These are phyloP conservation scores for Thaumetopoea pityocampa DNA, from an alignment of 1,140 invertebrate species.

Conservation along the genomic window DNA sequence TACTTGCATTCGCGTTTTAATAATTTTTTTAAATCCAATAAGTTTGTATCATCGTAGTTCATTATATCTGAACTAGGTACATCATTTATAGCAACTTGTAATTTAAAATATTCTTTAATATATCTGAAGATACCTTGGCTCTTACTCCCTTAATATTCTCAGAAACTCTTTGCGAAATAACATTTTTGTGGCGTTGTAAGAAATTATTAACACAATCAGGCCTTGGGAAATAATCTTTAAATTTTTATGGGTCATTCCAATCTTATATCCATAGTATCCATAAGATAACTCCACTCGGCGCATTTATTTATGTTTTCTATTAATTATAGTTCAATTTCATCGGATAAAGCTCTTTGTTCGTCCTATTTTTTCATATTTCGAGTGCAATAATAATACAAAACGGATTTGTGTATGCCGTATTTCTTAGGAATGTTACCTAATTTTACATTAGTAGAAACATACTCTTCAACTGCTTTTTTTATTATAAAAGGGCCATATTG, in stretches of 20 bases:
- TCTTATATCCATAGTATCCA: conserved; percentile 8
- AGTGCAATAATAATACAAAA: too few relatives aligned
- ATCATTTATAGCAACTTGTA: background rate
- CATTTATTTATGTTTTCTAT: too few relatives aligned
- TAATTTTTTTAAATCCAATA: background rate
- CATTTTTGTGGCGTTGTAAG: conserved; percentile 29
- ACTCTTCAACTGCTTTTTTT: too few relatives aligned
- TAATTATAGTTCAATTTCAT: background rate
- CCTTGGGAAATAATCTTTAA: conserved; percentile 38
- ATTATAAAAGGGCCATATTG: too few relatives aligned
- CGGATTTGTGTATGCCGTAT: too few relatives aligned
- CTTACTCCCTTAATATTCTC: background rate
- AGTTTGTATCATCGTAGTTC: conserved; percentile 1
- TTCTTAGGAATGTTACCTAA: too few relatives aligned
- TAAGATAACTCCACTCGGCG: background rate
- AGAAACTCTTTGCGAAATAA: background rate
- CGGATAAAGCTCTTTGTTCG: conserved; percentile 3
- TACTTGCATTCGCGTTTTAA: background rate
- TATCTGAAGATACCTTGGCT: conserved; percentile 3
- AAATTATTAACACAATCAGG: conserved; percentile 28
- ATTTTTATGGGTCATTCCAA: conserved; percentile 18
- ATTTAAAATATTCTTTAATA: conserved; percentile 3
- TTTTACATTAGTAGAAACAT: too few relatives aligned
- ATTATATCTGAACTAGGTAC: background rate
- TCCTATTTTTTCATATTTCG: too few relatives aligned